Base-by-base conservation (phyloP, 2,888 invertebrate genomes). In the Amphipoea oculea region DNA sequence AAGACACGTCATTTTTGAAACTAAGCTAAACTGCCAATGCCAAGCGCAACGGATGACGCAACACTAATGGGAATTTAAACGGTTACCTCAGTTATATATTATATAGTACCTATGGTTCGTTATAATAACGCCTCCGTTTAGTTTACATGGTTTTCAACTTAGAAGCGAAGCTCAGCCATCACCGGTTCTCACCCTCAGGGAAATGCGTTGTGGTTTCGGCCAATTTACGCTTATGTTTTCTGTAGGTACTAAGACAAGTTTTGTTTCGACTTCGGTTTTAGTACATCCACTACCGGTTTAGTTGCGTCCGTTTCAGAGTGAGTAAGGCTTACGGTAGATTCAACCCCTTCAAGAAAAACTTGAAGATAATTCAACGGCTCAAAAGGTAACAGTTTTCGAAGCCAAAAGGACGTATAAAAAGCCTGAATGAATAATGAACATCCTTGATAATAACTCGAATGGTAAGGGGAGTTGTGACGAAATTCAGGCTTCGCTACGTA, bases 341-440 rank as follows among this genome's bases (percentile, higher is more conserved):
- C 51, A 63, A 42, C 51, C 17, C 12, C 40, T 65, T 63, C 20
- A 11, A 36, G 57, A 54, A 17, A 75, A 62, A 62, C 62, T 72
- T 42, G 20, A 73, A 84, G 70, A 80, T 71, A 81, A 81, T 76
- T 82, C 67, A 79, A 78, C 60, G 73, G 36, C 42, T 68, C 63
- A 74, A 80, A 79, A 78, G 17, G 62, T 54, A 45, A 29, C 23
- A 62, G 73, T 78, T 79, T 84, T 76, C 74, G 68, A 84, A 72
- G 75, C 72, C 83, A 51, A 67, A 11, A 48, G 20, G 57, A 78
- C 29, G 63, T 65, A 57, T 75, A 76, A 78, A 81, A 76, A 62
- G n/a, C n/a, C 73, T 63, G 83, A 86, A 78, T 85, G 78, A 89
- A 84, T 79, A 86, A 89, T 85, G 84, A 84, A 76, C 73, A 72